Conservation (phyloP, 2,113 vertebrate genomes). For the Mastomys natalensis region DNA sequence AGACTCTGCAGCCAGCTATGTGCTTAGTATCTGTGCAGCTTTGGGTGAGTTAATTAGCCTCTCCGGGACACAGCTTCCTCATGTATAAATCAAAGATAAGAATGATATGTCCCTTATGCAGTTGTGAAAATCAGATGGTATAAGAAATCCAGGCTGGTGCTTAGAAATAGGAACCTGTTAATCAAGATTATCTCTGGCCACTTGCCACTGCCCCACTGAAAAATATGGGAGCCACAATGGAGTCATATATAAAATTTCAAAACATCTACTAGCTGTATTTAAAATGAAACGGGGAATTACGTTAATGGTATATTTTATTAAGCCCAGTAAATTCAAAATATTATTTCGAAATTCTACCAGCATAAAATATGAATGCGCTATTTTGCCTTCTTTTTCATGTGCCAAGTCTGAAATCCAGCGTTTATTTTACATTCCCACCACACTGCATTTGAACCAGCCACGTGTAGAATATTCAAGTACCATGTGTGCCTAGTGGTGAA, state of each 20-base stretch:
- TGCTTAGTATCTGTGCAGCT: neutral
- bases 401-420: neutral
- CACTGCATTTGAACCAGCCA: neutral
- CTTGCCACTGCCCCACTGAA: neutral
- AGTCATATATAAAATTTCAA: neutral
- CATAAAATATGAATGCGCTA: neutral
- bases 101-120: neutral
- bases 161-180: neutral
- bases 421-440: neutral
- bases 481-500: fast-evolving
- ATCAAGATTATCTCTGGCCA: neutral
- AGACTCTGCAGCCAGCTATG: neutral
- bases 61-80: conserved; percentile 17
- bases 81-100: neutral
- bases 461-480: too few relatives aligned
- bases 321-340: neutral
- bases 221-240: neutral
- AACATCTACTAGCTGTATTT: neutral
- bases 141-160: neutral
- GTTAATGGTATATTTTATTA: conserved; percentile 49
- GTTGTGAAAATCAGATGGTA: neutral
- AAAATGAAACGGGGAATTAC: neutral
- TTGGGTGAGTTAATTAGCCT: conserved; percentile 34
- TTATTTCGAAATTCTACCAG: neutral
- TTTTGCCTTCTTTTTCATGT: neutral